These are phyloP conservation scores for Anthonomus grandis DNA, from an alignment of 1,140 invertebrate species.

Conservation along the genomic window DNA sequence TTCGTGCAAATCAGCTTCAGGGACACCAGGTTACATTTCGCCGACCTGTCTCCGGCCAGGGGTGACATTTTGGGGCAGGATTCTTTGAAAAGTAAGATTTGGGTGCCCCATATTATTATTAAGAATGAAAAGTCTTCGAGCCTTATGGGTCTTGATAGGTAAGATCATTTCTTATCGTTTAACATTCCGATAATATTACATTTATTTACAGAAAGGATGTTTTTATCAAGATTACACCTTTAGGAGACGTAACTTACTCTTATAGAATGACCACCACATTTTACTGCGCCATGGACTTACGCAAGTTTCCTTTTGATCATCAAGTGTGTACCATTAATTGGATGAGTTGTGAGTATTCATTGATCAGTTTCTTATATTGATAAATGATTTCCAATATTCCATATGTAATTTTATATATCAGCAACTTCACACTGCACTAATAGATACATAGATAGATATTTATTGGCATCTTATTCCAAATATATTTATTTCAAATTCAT, in stretches of 20 bases:
- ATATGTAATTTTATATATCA: too few relatives aligned
- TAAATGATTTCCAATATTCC: too few relatives aligned
- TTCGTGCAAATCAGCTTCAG: conserved; percentile 72
- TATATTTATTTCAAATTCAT: too few relatives aligned
- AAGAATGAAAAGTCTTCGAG: conserved; percentile 75
- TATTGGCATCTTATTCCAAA: too few relatives aligned
- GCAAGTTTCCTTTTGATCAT: conserved; percentile 82
- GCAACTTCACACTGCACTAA: too few relatives aligned
- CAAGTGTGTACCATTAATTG: conserved; percentile 74
- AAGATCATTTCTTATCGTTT: not conserved
- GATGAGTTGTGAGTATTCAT: conserved; percentile 69
- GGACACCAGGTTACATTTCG: conserved; percentile 64
- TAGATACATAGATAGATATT: too few relatives aligned
- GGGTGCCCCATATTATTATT: conserved; percentile 77
- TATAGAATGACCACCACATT: conserved; percentile 72
- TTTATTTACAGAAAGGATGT: conserved; percentile 61
- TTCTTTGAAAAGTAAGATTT: conserved; percentile 64
- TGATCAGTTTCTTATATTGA: not conserved
- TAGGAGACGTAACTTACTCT: conserved; percentile 73
- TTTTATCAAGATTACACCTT: conserved; percentile 71
- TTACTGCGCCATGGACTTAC: conserved; percentile 76
- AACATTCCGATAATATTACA: not conserved
- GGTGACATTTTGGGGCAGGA: conserved; percentile 68
- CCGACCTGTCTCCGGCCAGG: conserved; percentile 61
- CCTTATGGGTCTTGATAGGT: conserved; percentile 66